phyloP scores from a whole-genome alignment of 2,113 vertebrate species.

The Cryptomyrus ogoouensis region DNA sequence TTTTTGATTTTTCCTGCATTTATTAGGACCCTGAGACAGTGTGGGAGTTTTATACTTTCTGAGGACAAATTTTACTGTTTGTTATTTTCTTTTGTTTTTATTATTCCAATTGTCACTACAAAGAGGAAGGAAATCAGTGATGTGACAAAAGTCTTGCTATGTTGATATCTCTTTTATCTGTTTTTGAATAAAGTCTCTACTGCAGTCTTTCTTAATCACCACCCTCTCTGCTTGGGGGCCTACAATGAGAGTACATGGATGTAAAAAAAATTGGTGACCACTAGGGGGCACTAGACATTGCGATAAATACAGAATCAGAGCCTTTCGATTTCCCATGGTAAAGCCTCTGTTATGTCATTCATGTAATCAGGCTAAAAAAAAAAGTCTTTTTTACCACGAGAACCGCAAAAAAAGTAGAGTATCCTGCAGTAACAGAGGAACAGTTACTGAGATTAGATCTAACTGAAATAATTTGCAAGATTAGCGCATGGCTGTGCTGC shows the following conservation, averaged over 20 bases:
- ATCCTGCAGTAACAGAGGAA: background rate
- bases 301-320: background rate
- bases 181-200: background rate
- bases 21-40: background rate
- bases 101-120: background rate
- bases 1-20: background rate
- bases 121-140: background rate
- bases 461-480: background rate
- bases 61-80: background rate
- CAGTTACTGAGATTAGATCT: background rate
- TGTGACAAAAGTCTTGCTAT: background rate
- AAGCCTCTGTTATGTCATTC: background rate
- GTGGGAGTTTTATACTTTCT: background rate
- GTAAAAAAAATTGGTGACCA: background rate
- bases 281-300: constrained; percentile 12
- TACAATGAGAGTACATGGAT: background rate
- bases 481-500: background rate
- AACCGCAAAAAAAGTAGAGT: background rate
- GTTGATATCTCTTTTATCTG: background rate
- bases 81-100: background rate
- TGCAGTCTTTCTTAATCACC: background rate
- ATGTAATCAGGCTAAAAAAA: background rate
- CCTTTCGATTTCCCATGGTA: background rate
- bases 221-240: background rate
- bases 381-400: background rate